phyloP scores from a whole-genome alignment of 2,888 invertebrate species.

The Harpalus rubripes region DNA sequence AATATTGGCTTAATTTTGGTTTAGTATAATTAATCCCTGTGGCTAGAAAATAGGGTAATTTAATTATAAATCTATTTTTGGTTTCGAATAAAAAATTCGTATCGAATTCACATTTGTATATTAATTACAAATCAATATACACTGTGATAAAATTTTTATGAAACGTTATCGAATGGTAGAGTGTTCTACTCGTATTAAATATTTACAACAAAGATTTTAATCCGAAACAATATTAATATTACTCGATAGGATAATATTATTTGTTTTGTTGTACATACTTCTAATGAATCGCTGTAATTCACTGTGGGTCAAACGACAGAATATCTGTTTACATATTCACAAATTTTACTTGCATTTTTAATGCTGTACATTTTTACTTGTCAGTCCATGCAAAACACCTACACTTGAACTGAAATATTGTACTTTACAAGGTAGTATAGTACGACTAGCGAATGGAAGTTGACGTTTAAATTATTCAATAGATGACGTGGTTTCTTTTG shows the following conservation, averaged over 20 bases:
- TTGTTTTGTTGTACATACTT: background rate
- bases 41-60: conserved; percentile 12
- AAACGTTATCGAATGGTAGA: background rate
- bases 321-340: too few relatives aligned
- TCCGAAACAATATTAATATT: background rate
- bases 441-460: too few relatives aligned
- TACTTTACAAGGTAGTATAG: too few relatives aligned
- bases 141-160: background rate
- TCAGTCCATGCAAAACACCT: too few relatives aligned
- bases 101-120: conserved; percentile 13
- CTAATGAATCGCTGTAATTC: background rate
- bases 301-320: too few relatives aligned
- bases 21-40: background rate
- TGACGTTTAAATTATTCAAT: too few relatives aligned
- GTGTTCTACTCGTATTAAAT: background rate
- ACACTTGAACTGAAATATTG: too few relatives aligned
- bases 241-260: background rate
- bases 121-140: conserved; percentile 21
- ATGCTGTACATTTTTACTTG: too few relatives aligned
- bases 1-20: background rate
- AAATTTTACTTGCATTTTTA: too few relatives aligned
- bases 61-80: conserved; percentile 15
- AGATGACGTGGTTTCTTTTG: too few relatives aligned
- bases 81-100: background rate
- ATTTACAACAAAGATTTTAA: background rate